Percentiles rank a stretch among this genome's conserved stretches.
Evolutionary conservation across 2,113 vertebrate species (phyloP).

Genomic region (Ancistrus triradiatus): DNA sequence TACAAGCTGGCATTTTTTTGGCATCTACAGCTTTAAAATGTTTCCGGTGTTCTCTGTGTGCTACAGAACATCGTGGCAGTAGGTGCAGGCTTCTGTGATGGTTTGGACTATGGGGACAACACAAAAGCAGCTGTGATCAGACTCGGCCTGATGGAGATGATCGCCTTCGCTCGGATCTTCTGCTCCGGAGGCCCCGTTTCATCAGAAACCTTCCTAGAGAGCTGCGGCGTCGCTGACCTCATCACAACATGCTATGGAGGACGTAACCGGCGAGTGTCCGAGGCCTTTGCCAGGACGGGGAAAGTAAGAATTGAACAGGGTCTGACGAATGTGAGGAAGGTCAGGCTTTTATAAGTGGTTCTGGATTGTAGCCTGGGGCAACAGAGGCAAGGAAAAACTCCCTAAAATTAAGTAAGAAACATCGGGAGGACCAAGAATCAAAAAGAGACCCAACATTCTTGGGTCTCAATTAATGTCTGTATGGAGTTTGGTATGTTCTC

Average conservation of each 20-base stretch:
- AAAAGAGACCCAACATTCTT: too few species aligned
- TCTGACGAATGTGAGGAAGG: too few species aligned
- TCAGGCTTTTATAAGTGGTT: too few species aligned
- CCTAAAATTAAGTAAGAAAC: too few species aligned
- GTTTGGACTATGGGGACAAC: slow-evolving; percentile 90
- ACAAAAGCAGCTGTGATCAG: slow-evolving; percentile 94
- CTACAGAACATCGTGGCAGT: slow-evolving; percentile 89
- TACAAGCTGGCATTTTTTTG: too few species aligned
- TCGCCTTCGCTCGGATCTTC: slow-evolving; percentile 85
- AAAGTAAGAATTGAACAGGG: slow-evolving; percentile 80
- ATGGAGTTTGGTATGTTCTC: too few species aligned
- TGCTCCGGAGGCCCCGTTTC: slow-evolving; percentile 77
- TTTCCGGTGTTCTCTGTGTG: neutral
- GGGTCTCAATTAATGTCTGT: too few species aligned
- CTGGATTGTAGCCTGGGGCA: too few species aligned
- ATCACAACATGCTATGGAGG: slow-evolving; percentile 94
- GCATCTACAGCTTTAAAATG: neutral
- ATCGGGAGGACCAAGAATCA: too few species aligned
- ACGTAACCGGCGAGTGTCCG: slow-evolving; percentile 88
- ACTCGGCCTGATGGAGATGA: slow-evolving; percentile 98
- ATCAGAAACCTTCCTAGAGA: slow-evolving; percentile 87
- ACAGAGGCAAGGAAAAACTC: too few species aligned
- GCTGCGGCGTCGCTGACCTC: slow-evolving; percentile 91
- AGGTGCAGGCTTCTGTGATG: slow-evolving; percentile 93
- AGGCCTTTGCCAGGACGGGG: slow-evolving; percentile 85